These are phyloP conservation scores for Cephonodes hylas DNA, from an alignment of 2,888 invertebrate species.

Conservation along the genomic window DNA sequence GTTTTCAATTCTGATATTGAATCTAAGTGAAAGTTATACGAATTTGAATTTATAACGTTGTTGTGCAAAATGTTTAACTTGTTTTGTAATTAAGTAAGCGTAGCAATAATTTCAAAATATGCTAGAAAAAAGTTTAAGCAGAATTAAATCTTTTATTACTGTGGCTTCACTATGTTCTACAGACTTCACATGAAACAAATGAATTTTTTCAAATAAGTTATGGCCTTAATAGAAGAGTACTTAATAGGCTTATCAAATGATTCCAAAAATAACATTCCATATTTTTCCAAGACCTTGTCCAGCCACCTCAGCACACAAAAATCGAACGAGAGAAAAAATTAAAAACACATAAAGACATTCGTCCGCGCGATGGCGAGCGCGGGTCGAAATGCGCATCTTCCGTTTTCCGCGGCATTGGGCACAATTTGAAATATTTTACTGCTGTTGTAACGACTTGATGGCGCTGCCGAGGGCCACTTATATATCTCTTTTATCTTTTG, in stretches of 20 bases:
- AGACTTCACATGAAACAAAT: no score
- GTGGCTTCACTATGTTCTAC: no score
- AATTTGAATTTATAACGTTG: no score
- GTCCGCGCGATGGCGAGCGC: slow-evolving; percentile 23
- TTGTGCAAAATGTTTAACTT: no score
- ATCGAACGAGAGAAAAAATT: not conserved
- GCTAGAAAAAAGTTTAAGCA: no score
- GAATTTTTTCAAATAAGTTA: no score
- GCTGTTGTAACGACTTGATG: slow-evolving; percentile 81
- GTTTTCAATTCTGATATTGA: no score
- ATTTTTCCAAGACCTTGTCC: not conserved
- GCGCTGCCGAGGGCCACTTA: slow-evolving; percentile 79
- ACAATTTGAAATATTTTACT: slow-evolving; percentile 82
- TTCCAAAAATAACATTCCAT: not conserved
- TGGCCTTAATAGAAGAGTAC: no score
- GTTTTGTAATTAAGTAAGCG: no score
- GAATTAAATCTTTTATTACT: no score
- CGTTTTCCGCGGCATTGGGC: slow-evolving; percentile 81
- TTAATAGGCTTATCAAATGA: not conserved
- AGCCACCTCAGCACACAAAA: not conserved
- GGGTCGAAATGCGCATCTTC: slow-evolving; percentile 70
- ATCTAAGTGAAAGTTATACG: no score
- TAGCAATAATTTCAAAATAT: no score
- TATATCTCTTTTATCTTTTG: slow-evolving; percentile 81
- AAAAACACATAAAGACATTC: slow-evolving; percentile 14